Conservation (phyloP, 2,113 vertebrate genomes). For the Ciconia maguari region DNA sequence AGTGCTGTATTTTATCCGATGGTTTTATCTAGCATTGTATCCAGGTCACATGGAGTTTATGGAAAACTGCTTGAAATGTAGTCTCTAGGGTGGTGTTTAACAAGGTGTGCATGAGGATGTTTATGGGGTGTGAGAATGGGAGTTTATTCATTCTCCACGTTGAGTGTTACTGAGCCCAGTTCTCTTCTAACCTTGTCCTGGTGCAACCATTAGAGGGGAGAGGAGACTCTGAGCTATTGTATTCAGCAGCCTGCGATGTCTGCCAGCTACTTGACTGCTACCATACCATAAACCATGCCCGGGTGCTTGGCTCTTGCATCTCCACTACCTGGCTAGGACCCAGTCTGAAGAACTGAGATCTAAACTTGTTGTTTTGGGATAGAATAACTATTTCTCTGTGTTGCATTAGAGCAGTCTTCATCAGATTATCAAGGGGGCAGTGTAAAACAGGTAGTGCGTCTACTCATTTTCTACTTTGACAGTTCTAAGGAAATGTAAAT, state of each 20-base stretch:
- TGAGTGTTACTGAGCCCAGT: not conserved
- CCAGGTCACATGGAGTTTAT: slow-evolving; percentile 36
- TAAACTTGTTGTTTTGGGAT: not conserved
- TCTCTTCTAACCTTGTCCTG: slow-evolving; percentile 6
- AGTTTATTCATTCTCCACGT: not conserved
- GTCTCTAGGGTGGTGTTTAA: slow-evolving; percentile 38
- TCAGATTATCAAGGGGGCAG: not conserved
- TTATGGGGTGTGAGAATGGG: slow-evolving; percentile 52
- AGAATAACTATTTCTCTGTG: not conserved
- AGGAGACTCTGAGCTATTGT: not conserved
- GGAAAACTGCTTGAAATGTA: slow-evolving; percentile 39
- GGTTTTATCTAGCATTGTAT: slow-evolving; percentile 37
- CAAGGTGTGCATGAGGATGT: slow-evolving; percentile 45
- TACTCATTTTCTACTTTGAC: not conserved
- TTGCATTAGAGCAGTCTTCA: not conserved
- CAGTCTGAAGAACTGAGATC: not conserved
- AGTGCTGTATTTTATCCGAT: not conserved
- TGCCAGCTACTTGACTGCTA: not conserved
- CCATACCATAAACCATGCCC: not conserved
- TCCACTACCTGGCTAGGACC: not conserved
- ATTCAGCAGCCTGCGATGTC: not conserved
- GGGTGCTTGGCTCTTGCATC: not conserved
- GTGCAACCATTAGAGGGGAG: not conserved
- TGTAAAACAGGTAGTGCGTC: not conserved
- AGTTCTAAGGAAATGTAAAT: not conserved